Percentiles rank a stretch among this genome's conserved stretches.
phyloP scores from a whole-genome alignment of 2,888 invertebrate genomes.

The Dolichomitus sp. region DNA sequence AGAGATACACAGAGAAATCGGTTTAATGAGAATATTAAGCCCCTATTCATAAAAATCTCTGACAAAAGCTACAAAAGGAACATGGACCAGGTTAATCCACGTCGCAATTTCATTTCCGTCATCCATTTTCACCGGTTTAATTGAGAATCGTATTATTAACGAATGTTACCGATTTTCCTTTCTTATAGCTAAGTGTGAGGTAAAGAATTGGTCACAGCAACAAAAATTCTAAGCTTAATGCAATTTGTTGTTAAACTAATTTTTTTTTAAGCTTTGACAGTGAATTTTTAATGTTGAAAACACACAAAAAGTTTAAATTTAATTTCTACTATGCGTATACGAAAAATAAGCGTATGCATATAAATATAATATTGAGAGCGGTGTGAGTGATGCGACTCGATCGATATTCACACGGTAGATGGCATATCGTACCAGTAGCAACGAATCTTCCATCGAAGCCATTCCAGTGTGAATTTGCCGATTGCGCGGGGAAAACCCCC shows the following conservation, averaged over 20 bases:
- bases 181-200: no score
- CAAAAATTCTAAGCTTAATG: no score
- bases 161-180: no score
- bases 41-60: slow-evolving; percentile 61
- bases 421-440: slow-evolving; percentile 15
- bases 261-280: no score
- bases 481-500: slow-evolving; percentile 35
- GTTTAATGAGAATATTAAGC: slow-evolving; percentile 42
- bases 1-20: no score
- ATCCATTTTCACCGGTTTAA: neutral
- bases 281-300: no score
- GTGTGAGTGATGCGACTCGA: slow-evolving; percentile 39
- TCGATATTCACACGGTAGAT: slow-evolving; percentile 43
- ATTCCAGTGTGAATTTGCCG: slow-evolving; percentile 60
- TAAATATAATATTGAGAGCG: slow-evolving; percentile 1
- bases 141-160: no score
- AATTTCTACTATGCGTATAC: neutral
- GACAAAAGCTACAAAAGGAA: slow-evolving; percentile 57
- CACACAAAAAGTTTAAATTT: no score
- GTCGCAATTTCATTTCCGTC: slow-evolving; percentile 23
- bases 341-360: neutral
- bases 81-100: slow-evolving; percentile 47
- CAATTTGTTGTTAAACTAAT: no score
- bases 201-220: no score
- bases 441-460: slow-evolving; percentile 52